phyloP scores from a whole-genome alignment of 2,113 vertebrate species.

The Grammomys dolichurus region DNA sequence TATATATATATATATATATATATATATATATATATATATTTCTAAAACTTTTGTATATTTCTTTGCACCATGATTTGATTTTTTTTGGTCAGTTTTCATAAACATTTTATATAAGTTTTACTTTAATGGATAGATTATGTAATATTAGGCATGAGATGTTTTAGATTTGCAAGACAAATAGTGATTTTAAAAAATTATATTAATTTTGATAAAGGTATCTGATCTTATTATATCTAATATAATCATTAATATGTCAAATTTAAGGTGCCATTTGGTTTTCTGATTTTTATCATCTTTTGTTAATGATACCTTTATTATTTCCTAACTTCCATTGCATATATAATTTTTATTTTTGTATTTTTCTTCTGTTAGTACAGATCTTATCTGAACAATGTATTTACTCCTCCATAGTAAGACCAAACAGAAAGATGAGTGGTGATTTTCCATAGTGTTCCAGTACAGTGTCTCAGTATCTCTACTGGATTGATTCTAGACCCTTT shows the following conservation, averaged over 20 bases:
- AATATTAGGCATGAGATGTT: neutral
- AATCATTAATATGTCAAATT: neutral
- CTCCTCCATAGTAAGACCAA: neutral
- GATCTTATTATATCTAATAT: neutral
- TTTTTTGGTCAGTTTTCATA: slow-evolving; percentile 8
- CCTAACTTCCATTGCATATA: neutral
- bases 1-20: no score
- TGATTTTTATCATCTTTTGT: neutral
- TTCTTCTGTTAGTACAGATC: neutral
- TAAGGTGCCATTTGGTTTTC: neutral
- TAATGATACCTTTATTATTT: neutral
- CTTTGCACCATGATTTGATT: neutral
- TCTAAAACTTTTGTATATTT: neutral
- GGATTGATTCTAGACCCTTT: neutral
- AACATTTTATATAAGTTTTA: slow-evolving; percentile 6
- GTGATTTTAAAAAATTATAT: neutral
- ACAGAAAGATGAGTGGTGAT: neutral
- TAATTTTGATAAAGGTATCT: neutral
- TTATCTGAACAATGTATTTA: neutral
- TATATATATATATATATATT: neutral
- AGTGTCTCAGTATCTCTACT: neutral
- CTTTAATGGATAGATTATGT: neutral
- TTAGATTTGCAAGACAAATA: neutral
- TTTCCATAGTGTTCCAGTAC: neutral
- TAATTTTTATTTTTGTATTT: slow-evolving; percentile 10